Conservation (phyloP, 2,113 vertebrate genomes). For the Boulengeromyrus knoepffleri region DNA sequence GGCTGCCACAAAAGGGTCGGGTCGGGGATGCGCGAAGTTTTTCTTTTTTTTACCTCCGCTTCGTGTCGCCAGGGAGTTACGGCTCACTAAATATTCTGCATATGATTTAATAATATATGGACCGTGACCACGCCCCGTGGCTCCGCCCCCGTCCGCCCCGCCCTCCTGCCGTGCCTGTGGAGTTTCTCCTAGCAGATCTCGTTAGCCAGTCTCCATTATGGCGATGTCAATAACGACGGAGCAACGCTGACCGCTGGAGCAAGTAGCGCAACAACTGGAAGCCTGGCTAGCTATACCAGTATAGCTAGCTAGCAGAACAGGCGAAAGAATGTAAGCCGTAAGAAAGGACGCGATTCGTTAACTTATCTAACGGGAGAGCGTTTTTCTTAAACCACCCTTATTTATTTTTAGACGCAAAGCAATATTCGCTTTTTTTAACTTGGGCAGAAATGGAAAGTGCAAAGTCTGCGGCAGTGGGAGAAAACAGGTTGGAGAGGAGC, state of each 20-base stretch:
- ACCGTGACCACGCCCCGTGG: background rate
- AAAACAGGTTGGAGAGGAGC: slow-evolving; percentile 28
- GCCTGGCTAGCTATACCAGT: background rate
- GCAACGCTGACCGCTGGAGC: slow-evolving; percentile 29
- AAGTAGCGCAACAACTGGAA: slow-evolving; percentile 14
- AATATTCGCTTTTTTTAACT: background rate
- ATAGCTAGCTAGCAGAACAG: slow-evolving; percentile 7
- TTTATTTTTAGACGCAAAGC: background rate
- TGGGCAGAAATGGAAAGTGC: slow-evolving; percentile 45
- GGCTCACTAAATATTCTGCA: slow-evolving; percentile 18
- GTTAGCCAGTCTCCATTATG: slow-evolving; percentile 38
- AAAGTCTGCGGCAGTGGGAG: slow-evolving; percentile 28
- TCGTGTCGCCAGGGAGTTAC: slow-evolving; percentile 2
- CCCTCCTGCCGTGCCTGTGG: slow-evolving; percentile 17
- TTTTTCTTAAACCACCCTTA: background rate
- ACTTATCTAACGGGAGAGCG: background rate
- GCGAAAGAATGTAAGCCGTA: slow-evolving; percentile 11
- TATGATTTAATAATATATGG: slow-evolving; percentile 21
- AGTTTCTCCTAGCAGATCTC: slow-evolving; percentile 16
- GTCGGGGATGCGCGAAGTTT: background rate
- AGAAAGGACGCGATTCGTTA: background rate
- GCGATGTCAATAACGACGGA: slow-evolving; percentile 36
- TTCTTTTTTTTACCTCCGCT: background rate
- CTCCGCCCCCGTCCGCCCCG: slow-evolving; percentile 4
- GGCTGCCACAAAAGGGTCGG: background rate